Evolutionary conservation across 1,140 invertebrate species (phyloP), one percentile per base, ranked within the genome.

Genomic region (Tetraneura akinire): DNA sequence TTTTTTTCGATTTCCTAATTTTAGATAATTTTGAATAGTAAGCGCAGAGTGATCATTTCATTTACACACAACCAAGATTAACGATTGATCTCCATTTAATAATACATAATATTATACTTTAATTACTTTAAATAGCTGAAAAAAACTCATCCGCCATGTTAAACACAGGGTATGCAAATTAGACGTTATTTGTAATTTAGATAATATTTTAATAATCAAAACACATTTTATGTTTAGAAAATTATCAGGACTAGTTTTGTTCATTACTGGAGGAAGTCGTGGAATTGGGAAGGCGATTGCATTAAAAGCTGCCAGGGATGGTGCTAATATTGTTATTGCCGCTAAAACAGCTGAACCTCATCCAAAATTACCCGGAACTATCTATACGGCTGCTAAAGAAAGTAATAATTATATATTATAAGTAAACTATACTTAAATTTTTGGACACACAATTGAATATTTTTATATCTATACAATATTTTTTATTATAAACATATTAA

Each of bases 201-300:
- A n/a, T n/a, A n/a, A n/a, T 14, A 55, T 78, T 45, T 18, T 5
- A 55, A 55, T 55, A 6, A 37, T 14, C 3, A 21, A 21, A 0
- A 13, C 37, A 37, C 4, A 11, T 11, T n/a, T 32, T 55, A 6
- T 74, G 11, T 73, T 45, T 78, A 78, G 74, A n/a, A 78, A 78
- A 78, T 47, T 78, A 29, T 78, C 74, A 5, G 74, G 74, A 45
- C 26, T 78, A 64, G 98, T 96, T 8, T 85, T 98, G 42, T 97
- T 99, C 84, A 96, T 99, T 80, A 97, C 97, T 26, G 98, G 98
- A 37, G 97, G 95, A 18, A 98, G 96, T 81, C 89, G 98, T 82
- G 98, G 98, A 62, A 99, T 99, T 85, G 98, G 98, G 8, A 97
- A 98, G 87, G 94, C 91, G 53, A 99, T 99, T 83, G 98, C 96